Base-by-base conservation (phyloP, 2,797 vertebrate species). In the Bradypodion pumilum region DNA sequence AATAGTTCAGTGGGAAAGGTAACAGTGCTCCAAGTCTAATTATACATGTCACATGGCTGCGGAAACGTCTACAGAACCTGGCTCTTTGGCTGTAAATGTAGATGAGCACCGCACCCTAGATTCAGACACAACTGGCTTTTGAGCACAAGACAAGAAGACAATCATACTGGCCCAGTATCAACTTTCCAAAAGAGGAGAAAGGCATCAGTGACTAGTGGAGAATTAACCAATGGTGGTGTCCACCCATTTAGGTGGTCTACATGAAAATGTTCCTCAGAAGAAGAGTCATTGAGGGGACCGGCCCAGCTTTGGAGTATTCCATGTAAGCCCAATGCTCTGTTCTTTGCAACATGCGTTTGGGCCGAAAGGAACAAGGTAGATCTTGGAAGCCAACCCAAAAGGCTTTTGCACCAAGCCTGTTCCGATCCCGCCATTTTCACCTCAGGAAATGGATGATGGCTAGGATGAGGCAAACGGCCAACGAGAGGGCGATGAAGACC, bases 401-500 rank as follows among this genome's bases (percentile, higher is more conserved):
- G 80, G 49, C 27, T 49, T 0, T 0, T 42, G 0, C 0, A 0
- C 0, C 0, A 19, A 5, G 23, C 49, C 3, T 25, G 29, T 29
- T 0, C 0, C 0, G 8, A 40, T 23, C n/a, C 6, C 1, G 13
- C 25, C n/a, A 1, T 4, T 77, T 44, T 90, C 91, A 93, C 2
- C 37, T 0, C 32, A 86, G 78, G 63, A 85, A n/a, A 32, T 86
- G 23, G 42, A 93, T 59, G 1, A 92, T 69, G 52, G 95, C 68
- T 59, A 94, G 80, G 44, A 89, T 0, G 0, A 96, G 66, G 27
- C 91, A 93, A 42, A 95, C 7, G 19, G 82, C 29, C 1, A 96
- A 62, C 16, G 81, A 93, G 85, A 95, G 87, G 49, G 84, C 82
- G 19, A 96, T 92, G 88, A 97, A 96, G 91, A 93, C 77, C 5